Evolutionary conservation across 2,113 vertebrate species (phyloP).

Genomic region (rabbit (Oryctolagus cuniculus)): mOryCun1.1 NC_091438.1:142549501-142550000

Average conservation of each 20-base stretch:
- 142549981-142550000: background rate
- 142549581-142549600: no score
- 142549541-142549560: no score
- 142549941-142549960: background rate
- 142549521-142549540: no score
- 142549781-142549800: constrained; percentile 31
- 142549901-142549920: constrained; percentile 56
- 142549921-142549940: background rate
- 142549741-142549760: background rate
- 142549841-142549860: constrained; percentile 25
- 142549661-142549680: no score
- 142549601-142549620: no score
- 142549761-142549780: constrained; percentile 5
- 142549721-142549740: no score
- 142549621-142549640: no score
- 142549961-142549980: background rate
- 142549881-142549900: constrained; percentile 40
- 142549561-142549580: no score
- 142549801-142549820: background rate
- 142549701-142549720: no score
- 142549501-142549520: no score
- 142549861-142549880: background rate
- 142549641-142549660: no score
- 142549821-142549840: constrained; percentile 2
- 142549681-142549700: no score